Evolutionary conservation across 2,888 invertebrate species (phyloP), one percentile per base, ranked within the genome.

Genomic region (Automeris io): DNA sequence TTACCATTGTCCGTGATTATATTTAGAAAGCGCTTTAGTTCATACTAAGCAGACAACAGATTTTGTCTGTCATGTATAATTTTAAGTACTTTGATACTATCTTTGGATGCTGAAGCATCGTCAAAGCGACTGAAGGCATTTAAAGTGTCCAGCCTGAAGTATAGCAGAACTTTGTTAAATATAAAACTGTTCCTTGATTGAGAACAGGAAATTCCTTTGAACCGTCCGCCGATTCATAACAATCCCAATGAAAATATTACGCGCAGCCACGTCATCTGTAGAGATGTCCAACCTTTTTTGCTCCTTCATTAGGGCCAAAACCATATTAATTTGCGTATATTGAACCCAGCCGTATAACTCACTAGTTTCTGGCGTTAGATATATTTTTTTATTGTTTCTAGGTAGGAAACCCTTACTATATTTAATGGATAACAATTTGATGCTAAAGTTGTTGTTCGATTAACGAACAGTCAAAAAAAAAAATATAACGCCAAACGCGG

Each of bases 171-270:
- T 57, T 54, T 57, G 61, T 58, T 63, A 65, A 63, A 61, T 71
- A 68, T 71, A 65, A 66, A 75, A 65, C 60, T 60, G 61, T 59
- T 61, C 66, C 66, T 67, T 71, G 70, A 76, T 76, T 70, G 61
- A 63, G 69, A 67, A 59, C 78, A 74, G 76, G 77, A 83, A 80
- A 81, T 81, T 74, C 79, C 79, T 82, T 78, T 78, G 78, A 78
- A 69, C 68, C 63, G 46, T 45, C 60, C 55, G 62, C 57, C 67
- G 68, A 70, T 71, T 68, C 73, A 70, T 61, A 72, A 77, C 74
- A 76, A 76, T 71, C 64, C 54, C 62, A 64, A 64, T 61, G 71
- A 73, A 75, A 79, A 76, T 72, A 74, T 74, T 70, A 68, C 64
- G 61, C 51, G 42, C 45, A 39, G 48, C 54, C 41, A 69, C 77